Evolutionary conservation across 2,113 vertebrate species (phyloP).

Genomic region (Theropithecus gelada): DNA sequence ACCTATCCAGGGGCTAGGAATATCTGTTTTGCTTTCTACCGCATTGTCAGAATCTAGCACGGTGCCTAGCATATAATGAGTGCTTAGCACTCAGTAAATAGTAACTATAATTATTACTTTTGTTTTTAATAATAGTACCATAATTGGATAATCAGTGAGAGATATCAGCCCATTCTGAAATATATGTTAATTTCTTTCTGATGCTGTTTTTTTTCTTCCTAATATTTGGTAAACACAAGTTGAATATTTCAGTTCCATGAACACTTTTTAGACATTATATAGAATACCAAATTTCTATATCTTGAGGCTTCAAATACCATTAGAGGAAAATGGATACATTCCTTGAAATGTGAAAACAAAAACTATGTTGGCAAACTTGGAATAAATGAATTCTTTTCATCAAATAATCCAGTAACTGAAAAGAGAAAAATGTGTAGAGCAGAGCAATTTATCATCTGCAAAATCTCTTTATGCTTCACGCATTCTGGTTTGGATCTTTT

Average conservation of each 20-base stretch:
- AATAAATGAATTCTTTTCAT: constrained; percentile 71
- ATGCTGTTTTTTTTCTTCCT: not conserved
- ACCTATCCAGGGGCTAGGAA: not conserved
- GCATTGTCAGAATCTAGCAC: not conserved
- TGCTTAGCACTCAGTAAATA: not conserved
- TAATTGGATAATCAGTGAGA: not conserved
- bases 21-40: not conserved
- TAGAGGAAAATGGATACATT: constrained; percentile 68
- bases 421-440: not conserved
- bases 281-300: constrained; percentile 23
- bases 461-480: constrained; percentile 42
- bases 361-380: constrained; percentile 46
- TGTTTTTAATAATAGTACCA: not conserved
- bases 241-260: constrained; percentile 16
- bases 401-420: constrained; percentile 60
- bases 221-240: not conserved
- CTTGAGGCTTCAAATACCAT: constrained; percentile 67
- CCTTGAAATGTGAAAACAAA: constrained; percentile 76
- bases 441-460: constrained; percentile 55
- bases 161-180: not conserved
- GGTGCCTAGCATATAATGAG: not conserved
- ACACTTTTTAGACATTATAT: constrained; percentile 61
- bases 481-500: constrained; percentile 47
- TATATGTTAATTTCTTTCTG: not conserved
- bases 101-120: not conserved